Evolutionary conservation across 2,888 invertebrate genomes (phyloP).

Genomic region (Nemurella pictetii): DNA sequence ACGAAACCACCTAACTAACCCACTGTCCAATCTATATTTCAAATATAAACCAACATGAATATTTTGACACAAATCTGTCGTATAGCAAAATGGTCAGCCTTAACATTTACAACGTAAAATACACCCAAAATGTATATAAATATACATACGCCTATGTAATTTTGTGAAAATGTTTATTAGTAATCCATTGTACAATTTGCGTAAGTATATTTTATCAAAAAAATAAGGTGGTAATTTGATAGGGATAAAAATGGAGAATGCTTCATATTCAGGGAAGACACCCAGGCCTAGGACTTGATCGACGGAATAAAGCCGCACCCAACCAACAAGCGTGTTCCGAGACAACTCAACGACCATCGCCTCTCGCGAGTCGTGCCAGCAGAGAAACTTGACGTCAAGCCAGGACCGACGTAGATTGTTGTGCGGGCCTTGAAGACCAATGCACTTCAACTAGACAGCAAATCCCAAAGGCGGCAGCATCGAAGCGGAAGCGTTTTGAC

Average conservation of each 20-base stretch:
- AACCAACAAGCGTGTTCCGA: no score
- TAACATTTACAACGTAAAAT: neutral
- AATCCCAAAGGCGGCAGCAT: neutral
- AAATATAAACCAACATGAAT: neutral
- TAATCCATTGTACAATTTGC: neutral
- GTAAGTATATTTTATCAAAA: neutral
- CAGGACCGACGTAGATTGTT: neutral
- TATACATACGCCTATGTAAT: no score
- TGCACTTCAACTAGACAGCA: neutral
- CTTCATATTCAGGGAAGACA: neutral
- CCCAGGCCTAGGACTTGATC: neutral
- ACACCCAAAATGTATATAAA: neutral
- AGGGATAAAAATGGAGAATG: neutral
- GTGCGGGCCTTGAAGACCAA: neutral
- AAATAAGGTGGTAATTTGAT: neutral
- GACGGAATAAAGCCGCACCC: neutral
- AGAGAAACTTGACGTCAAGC: neutral
- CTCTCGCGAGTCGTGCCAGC: no score
- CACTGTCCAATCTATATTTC: neutral
- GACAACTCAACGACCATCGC: no score
- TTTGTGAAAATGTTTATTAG: neutral
- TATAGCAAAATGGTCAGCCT: neutral
- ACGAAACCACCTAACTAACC: conserved; percentile 5
- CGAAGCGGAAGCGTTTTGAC: neutral
- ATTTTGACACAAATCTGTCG: neutral